Percentiles rank a stretch among this genome's conserved stretches.
These are phyloP conservation scores for Melanotaenia maccullochi DNA, from an alignment of 2,797 vertebrate genomes.

Conservation along the genomic window DNA sequence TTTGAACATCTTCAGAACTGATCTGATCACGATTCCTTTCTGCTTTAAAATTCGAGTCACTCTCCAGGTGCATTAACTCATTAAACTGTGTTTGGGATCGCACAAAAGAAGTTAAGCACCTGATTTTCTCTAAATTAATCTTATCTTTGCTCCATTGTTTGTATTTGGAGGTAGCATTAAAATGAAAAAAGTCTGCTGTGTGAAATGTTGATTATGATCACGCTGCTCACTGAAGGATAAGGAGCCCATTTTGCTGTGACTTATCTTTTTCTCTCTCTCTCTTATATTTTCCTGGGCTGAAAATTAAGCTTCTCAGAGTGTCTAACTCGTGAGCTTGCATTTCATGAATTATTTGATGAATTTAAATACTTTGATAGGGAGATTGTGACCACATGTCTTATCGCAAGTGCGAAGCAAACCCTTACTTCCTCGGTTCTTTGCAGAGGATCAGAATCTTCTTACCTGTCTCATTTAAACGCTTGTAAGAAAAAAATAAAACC, in stretches of 20 bases:
- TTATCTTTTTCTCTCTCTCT: constrained; percentile 42
- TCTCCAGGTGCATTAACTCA: constrained; percentile 20
- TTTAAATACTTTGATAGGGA: constrained; percentile 31
- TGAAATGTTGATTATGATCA: constrained; percentile 57
- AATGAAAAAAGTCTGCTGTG: constrained; percentile 27
- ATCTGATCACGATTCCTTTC: constrained; percentile 38
- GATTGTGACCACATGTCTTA: constrained; percentile 18
- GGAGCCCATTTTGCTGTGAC: constrained; percentile 47
- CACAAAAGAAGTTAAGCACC: constrained; percentile 47
- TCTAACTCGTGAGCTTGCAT: constrained; percentile 27
- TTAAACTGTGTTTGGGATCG: constrained; percentile 36
- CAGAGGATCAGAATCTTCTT: constrained; percentile 49
- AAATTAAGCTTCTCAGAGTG: constrained; percentile 53
- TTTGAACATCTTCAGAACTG: constrained; percentile 23
- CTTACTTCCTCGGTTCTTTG: constrained; percentile 5
- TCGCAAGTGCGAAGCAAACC: constrained; percentile 28
- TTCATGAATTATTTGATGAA: constrained; percentile 55
- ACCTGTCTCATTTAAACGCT: constrained; percentile 55
- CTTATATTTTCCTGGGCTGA: constrained; percentile 14
- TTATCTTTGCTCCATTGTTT: constrained; percentile 56
- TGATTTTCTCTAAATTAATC: constrained; percentile 44
- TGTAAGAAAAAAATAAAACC: constrained; percentile 20
- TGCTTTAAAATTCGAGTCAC: constrained; percentile 42
- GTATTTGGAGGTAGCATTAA: constrained; percentile 50
- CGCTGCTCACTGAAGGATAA: constrained; percentile 44